phyloP scores from a whole-genome alignment of 1,140 invertebrate genomes.

The Cryptotermes secundus region DNA sequence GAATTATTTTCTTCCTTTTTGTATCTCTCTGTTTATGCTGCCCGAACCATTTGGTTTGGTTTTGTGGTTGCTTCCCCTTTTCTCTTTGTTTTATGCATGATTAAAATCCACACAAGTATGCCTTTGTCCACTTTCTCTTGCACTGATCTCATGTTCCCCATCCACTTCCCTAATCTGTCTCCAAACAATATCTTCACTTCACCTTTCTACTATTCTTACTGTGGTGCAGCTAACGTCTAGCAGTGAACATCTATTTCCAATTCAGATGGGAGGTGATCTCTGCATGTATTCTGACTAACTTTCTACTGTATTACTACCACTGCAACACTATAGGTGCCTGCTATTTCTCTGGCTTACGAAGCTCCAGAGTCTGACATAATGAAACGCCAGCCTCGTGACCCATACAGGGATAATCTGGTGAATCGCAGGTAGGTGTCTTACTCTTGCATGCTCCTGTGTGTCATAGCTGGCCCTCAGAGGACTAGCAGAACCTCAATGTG shows the following conservation, averaged over 20 bases:
- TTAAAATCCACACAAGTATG: neutral
- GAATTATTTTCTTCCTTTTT: constrained; percentile 27
- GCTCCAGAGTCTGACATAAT: constrained; percentile 95
- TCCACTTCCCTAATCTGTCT: neutral
- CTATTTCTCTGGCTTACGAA: constrained; percentile 96
- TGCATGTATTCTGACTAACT: constrained; percentile 33
- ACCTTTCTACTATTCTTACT: constrained; percentile 23
- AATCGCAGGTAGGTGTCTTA: constrained; percentile 75
- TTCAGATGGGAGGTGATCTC: constrained; percentile 15
- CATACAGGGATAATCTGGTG: constrained; percentile 91
- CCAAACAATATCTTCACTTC: constrained; percentile 23
- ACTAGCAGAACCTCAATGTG: neutral
- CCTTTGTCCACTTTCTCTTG: neutral
- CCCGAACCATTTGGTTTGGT: constrained; percentile 22
- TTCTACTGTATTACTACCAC: constrained; percentile 36
- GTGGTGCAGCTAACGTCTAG: constrained; percentile 30
- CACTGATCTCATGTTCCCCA: neutral
- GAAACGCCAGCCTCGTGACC: constrained; percentile 93
- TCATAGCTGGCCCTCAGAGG: constrained; percentile 23
- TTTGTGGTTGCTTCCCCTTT: constrained; percentile 13
- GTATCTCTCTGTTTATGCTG: neutral
- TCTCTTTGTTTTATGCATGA: neutral
- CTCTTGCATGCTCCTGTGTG: constrained; percentile 14
- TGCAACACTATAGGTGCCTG: constrained; percentile 70
- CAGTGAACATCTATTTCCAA: constrained; percentile 8